Percentiles rank a stretch among this genome's conserved stretches.
These are phyloP conservation scores for Tetramorium parvispinum DNA, from an alignment of 1,140 invertebrate genomes.

Conservation along the genomic window DNA sequence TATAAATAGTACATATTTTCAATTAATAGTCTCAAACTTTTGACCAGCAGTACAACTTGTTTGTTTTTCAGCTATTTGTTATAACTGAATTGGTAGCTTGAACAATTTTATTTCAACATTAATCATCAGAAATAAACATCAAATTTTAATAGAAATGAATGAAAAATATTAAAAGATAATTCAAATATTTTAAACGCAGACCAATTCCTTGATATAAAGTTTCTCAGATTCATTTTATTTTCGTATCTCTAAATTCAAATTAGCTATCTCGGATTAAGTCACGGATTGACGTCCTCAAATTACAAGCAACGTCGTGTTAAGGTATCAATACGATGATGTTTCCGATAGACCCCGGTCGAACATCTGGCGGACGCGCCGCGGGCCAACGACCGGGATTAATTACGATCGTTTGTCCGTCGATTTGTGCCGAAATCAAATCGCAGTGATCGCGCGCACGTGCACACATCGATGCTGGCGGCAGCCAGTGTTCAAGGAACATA, in stretches of 20 bases:
- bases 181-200: neutral
- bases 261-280: slow-evolving; percentile 25
- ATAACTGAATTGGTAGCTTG: too few relatives aligned
- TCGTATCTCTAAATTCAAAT: neutral
- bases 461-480: neutral
- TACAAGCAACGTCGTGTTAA: slow-evolving; percentile 32
- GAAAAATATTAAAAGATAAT: neutral
- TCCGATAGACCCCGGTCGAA: slow-evolving; percentile 46
- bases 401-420: slow-evolving; percentile 81
- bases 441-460: slow-evolving; percentile 59
- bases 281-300: slow-evolving; percentile 31
- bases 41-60: too few relatives aligned
- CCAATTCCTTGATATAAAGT: neutral
- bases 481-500: slow-evolving; percentile 74
- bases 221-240: neutral
- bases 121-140: neutral
- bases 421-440: slow-evolving; percentile 79
- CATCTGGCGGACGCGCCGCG: slow-evolving; percentile 53
- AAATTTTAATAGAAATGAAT: too few relatives aligned
- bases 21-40: too few relatives aligned
- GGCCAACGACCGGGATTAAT: slow-evolving; percentile 77
- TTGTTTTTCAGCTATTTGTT: too few relatives aligned
- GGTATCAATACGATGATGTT: slow-evolving; percentile 59
- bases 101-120: too few relatives aligned
- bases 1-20: too few relatives aligned